phyloP scores from a whole-genome alignment of 92 coral and sea anemone genomes.

The Porites divaricata region DNA sequence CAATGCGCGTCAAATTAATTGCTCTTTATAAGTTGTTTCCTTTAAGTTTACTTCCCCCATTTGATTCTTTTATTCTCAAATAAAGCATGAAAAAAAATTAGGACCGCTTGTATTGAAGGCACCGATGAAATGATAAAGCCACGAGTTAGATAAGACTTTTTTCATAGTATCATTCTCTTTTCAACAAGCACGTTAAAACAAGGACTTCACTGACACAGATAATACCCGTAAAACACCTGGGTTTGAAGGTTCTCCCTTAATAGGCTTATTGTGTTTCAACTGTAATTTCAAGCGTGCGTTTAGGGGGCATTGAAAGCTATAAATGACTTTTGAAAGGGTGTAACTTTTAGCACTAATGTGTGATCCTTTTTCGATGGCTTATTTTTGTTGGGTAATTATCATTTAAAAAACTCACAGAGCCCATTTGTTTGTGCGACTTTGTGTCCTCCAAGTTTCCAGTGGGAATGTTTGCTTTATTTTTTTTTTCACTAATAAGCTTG shows the following conservation, averaged over 20 bases:
- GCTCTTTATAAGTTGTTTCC: constrained; percentile 25
- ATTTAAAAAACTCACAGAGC: neutral
- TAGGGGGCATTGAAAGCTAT: constrained; percentile 34
- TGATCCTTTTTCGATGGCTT: constrained; percentile 7
- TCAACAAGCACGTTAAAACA: constrained; percentile 39
- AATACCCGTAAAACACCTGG: constrained; percentile 36
- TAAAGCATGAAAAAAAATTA: constrained; percentile 18
- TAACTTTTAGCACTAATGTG: constrained; percentile 44
- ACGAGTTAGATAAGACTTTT: constrained; percentile 21
- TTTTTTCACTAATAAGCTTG: neutral
- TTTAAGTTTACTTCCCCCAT: constrained; percentile 5
- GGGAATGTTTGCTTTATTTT: constrained; percentile 21
- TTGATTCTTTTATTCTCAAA: constrained; percentile 3
- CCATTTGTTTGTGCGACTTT: constrained; percentile 5
- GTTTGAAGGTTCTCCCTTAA: constrained; percentile 33
- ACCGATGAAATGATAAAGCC: constrained; percentile 6
- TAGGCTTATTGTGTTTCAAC: constrained; percentile 53
- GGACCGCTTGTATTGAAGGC: constrained; percentile 1
- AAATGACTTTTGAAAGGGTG: constrained; percentile 42
- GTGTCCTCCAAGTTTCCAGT: constrained; percentile 5
- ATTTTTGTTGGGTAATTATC: constrained; percentile 12
- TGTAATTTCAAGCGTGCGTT: constrained; percentile 37
- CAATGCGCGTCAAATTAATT: constrained; percentile 36
- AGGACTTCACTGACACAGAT: constrained; percentile 20
- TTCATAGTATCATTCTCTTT: constrained; percentile 3